Base-by-base conservation (phyloP, 1,140 invertebrate genomes). In the Goniozus legneri region DNA sequence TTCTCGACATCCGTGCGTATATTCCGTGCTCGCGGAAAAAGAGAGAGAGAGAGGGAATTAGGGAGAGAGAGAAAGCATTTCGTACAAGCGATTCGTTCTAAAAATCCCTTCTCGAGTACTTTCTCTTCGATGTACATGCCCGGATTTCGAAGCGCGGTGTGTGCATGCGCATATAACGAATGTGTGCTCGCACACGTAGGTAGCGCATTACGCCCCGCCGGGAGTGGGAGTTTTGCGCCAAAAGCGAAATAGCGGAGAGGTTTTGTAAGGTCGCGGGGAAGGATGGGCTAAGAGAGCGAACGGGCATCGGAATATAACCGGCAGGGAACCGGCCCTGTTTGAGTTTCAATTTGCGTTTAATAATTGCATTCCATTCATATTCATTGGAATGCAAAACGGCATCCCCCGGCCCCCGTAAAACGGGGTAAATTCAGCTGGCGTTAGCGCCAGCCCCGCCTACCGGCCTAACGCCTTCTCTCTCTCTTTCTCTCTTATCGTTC, bases 281-380 rank as follows among this genome's bases (percentile, higher is more conserved):
- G 35, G 35, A 15, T 14, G 20, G 35, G 6, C 2, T 38, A 20
- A 6, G 24, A 13, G 7, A 24, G 22, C 21, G 1, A 10, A 12
- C 16, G 30, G 42, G 42, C 30, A n/a, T n/a, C n/a, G n/a, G n/a
- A n/a, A n/a, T n/a, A n/a, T n/a, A n/a, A n/a, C n/a, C n/a, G n/a
- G n/a, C n/a, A n/a, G n/a, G n/a, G n/a, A n/a, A 60, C 48, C 44
- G 39, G 33, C 43, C 38, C 24, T 62, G 48, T 64, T 63, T 54
- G 51, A 60, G 53, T 58, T 65, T 58, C 59, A 65, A 65, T 65
- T 65, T 65, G 47, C 53, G 54, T 59, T 58, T 60, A 64, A 65
- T 65, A 62, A 65, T 64, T 65, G 60, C 60, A 49, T 58, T 58
- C 52, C 50, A 64, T 65, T 65, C 62, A 65, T 65, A 65, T 65